Conservation (phyloP, 1,140 invertebrate species). For the Drosophila pseudoananassae region DNA sequence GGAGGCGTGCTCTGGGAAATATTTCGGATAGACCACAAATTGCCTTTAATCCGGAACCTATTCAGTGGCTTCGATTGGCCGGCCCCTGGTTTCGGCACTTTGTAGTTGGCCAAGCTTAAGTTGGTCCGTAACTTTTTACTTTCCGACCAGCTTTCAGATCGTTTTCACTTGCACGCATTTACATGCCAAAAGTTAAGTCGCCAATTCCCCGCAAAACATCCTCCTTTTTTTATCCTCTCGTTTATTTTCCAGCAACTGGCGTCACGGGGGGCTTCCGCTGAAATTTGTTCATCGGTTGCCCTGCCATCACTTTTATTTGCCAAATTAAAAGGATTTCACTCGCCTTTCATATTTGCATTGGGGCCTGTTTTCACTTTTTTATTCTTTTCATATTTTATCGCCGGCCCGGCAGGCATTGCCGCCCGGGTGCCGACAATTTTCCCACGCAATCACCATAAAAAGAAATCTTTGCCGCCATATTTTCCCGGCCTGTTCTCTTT, state of each 20-base stretch:
- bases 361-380: conserved; percentile 33
- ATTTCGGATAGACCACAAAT: conserved; percentile 1
- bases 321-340: conserved; percentile 80
- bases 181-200: conserved; percentile 53
- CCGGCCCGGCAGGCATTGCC: conserved; percentile 35
- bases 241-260: conserved; percentile 2
- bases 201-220: conserved; percentile 21
- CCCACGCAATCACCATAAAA: conserved; percentile 75
- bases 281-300: conserved; percentile 38
- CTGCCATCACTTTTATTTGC: conserved; percentile 69
- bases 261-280: conserved; percentile 5
- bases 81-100: conserved; percentile 31
- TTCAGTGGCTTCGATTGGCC: conserved; percentile 41
- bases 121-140: conserved; percentile 38
- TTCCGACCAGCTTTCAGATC: conserved; percentile 8
- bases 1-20: not conserved
- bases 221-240: conserved; percentile 12
- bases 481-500: conserved; percentile 28
- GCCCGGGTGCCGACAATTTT: conserved; percentile 52
- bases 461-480: conserved; percentile 63
- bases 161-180: conserved; percentile 48
- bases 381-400: conserved; percentile 67
- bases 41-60: conserved; percentile 1
- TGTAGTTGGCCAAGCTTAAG: conserved; percentile 28
- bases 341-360: conserved; percentile 75